phyloP scores from a whole-genome alignment of 2,113 vertebrate genomes.

The Sinocyclocheilus grahami region DNA sequence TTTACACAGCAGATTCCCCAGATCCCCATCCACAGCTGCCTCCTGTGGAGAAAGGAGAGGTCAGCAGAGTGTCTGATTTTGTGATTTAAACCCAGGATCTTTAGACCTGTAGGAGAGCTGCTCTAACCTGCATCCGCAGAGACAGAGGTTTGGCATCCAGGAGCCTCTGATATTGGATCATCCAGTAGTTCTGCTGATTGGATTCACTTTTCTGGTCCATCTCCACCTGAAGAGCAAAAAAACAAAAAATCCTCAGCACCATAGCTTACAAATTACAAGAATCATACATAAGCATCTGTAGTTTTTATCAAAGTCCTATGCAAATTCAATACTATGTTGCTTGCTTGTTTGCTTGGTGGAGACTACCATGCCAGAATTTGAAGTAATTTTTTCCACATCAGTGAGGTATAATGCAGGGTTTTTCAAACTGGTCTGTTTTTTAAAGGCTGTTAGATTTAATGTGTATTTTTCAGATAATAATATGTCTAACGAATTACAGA shows the following conservation, averaged over 20 bases:
- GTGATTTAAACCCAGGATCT: neutral
- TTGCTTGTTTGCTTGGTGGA: no score
- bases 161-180: constrained; percentile 96
- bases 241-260: neutral
- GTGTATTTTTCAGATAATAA: no score
- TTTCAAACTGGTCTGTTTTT: no score
- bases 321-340: no score
- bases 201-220: constrained; percentile 88
- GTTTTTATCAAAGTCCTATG: no score
- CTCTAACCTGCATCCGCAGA: constrained; percentile 83
- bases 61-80: neutral
- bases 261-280: neutral
- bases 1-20: constrained; percentile 81
- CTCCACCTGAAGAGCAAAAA: constrained; percentile 76
- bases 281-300: no score
- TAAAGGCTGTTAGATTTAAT: no score
- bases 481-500: no score
- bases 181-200: constrained; percentile 96
- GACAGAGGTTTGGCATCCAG: constrained; percentile 89
- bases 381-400: no score
- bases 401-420: no score
- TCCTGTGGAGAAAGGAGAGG: constrained; percentile 75
- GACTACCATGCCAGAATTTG: no score
- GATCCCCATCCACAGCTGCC: constrained; percentile 81
- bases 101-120: neutral